A percentile compares a stretch with the other conserved stretches of the same genome.
phyloP scores from a whole-genome alignment of 2,113 vertebrate genomes.

The Charadrius vociferus region DNA sequence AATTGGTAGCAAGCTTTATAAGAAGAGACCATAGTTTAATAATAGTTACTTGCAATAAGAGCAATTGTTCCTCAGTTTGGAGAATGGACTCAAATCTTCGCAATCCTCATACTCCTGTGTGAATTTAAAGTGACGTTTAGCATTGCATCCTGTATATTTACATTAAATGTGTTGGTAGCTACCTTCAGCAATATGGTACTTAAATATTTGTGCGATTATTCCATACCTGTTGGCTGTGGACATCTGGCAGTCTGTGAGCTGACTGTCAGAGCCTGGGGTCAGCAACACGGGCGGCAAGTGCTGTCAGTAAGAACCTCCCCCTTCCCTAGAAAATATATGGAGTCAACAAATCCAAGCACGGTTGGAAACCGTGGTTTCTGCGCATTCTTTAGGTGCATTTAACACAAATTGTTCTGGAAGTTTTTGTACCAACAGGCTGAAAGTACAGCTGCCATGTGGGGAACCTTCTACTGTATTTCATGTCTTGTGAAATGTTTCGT shows the following conservation, averaged over 20 bases:
- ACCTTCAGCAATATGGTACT: too few relatives aligned
- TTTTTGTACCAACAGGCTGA: not conserved
- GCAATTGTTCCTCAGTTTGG: too few relatives aligned
- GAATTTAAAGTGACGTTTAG: too few relatives aligned
- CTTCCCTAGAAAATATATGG: accelerated
- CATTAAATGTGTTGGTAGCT: too few relatives aligned
- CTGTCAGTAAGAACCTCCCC: accelerated
- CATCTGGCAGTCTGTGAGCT: not conserved
- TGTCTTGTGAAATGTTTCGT: not conserved
- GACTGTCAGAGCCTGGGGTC: not conserved
- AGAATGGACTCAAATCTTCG: too few relatives aligned
- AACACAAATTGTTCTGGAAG: not conserved
- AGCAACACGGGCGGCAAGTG: not conserved
- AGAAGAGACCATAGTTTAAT: too few relatives aligned
- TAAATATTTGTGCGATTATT: too few relatives aligned
- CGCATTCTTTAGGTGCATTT: accelerated
- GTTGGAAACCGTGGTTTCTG: not conserved
- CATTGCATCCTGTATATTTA: too few relatives aligned
- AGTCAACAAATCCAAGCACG: accelerated
- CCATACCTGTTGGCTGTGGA: not conserved
- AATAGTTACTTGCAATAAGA: too few relatives aligned
- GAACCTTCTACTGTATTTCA: not conserved
- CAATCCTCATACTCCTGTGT: too few relatives aligned
- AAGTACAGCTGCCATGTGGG: not conserved
- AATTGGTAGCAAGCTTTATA: too few relatives aligned